phyloP scores from a whole-genome alignment of 1,140 invertebrate genomes.

The Augochlora pura region DNA sequence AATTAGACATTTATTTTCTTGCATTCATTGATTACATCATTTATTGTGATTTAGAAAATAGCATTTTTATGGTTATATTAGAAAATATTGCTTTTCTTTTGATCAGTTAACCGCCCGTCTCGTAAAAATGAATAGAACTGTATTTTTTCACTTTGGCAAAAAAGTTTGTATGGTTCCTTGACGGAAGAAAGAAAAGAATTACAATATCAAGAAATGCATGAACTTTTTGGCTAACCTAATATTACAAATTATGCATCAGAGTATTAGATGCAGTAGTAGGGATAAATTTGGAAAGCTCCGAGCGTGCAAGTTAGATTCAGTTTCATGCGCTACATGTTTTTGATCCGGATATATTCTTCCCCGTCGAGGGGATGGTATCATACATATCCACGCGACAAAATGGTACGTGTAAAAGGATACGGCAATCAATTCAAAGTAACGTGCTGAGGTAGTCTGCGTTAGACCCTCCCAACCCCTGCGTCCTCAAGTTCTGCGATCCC shows the following conservation, averaged over 20 bases:
- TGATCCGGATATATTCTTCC: slow-evolving; percentile 48
- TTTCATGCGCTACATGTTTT: slow-evolving; percentile 45
- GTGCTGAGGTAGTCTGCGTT: slow-evolving; percentile 69
- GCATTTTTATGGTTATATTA: too few species aligned
- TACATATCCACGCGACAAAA: slow-evolving; percentile 61
- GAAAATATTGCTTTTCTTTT: not conserved
- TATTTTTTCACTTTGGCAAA: not conserved
- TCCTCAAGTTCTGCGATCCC: slow-evolving; percentile 61
- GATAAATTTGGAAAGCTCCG: slow-evolving; percentile 5
- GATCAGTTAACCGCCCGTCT: not conserved
- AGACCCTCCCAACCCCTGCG: slow-evolving; percentile 67
- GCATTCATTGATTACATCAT: not conserved
- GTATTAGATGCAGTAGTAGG: not conserved
- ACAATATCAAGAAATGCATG: too few species aligned
- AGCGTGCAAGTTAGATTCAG: slow-evolving; percentile 36
- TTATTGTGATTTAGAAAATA: too few species aligned
- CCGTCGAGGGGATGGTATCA: slow-evolving; percentile 52
- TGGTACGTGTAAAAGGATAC: slow-evolving; percentile 76
- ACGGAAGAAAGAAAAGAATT: too few species aligned
- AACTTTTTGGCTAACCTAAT: too few species aligned
- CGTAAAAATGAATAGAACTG: not conserved
- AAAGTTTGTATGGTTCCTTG: too few species aligned
- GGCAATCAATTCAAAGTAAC: slow-evolving; percentile 79
- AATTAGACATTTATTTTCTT: not conserved
- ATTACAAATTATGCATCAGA: not conserved